Base-by-base conservation (phyloP, 2,797 vertebrate species). In the Melanotaenia boesemani region DNA sequence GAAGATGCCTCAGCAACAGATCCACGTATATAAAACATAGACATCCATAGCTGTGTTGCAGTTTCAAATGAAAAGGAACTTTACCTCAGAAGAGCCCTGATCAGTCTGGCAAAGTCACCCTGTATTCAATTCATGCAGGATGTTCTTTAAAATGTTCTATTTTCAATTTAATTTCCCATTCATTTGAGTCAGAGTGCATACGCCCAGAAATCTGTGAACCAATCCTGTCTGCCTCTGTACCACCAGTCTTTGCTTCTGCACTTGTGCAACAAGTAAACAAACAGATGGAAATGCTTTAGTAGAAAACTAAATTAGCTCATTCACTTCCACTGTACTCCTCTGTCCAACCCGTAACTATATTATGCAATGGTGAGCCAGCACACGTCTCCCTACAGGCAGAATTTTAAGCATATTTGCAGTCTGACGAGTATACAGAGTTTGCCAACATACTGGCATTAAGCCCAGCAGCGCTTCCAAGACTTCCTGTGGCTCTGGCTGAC, bases 331-430 rank as follows among this genome's bases (percentile, higher is more conserved):
- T 66, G 22, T 55, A 36, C 67, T 46, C 54, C 18, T 62, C 63
- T 55, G 34, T 87, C 79, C 76, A 34, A 73, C 48, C 70, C 58
- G 56, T 77, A 74, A 91, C 72, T 65, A 22, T 5, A 84, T 92
- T 88, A 90, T 81, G 82, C 85, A 92, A 93, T 79, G 65, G 54
- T 73, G 69, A 84, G 87, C 71, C 73, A 79, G 66, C 74, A 30
- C 69, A 69, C 71, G 52, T 76, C 74, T 80, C 76, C 80, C 76
- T 66, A 58, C 73, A 85, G 70, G 83, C 77, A 74, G 72, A 87
- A 92, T 93, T 84, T 89, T 73, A 65, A 58, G 48, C 81, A 92
- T 91, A 91, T 85, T 93, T 93, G 76, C 74, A 82, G 66, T 52
- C 78, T 87, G 89, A 92, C 78, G 18, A 88, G 69, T 67, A 28